A percentile compares a stretch with the other conserved stretches of the same genome.
Conservation (phyloP, 2,797 vertebrate genomes). For the Yasuhikotakia modesta region DNA sequence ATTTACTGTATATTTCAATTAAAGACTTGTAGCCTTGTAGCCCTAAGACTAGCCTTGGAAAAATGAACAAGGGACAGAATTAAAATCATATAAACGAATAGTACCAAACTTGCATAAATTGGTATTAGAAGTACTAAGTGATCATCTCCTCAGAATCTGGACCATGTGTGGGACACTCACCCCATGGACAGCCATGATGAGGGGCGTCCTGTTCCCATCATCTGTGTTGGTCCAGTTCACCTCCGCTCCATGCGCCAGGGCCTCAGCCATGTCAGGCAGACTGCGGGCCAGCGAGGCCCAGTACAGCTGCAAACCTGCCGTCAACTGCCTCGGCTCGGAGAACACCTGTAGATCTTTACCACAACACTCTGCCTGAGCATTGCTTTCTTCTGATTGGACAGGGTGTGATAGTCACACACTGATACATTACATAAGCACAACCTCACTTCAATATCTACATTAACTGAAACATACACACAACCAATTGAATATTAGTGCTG, state of each 20-base stretch:
- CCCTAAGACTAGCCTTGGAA: too few species aligned
- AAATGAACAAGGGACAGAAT: too few species aligned
- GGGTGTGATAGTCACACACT: not conserved
- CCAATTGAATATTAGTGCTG: too few species aligned
- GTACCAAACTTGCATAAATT: too few species aligned
- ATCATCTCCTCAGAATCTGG: not conserved
- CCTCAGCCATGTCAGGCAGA: slow-evolving; percentile 94
- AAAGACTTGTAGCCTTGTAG: too few species aligned
- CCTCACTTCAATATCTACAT: not conserved
- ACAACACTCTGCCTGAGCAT: slow-evolving; percentile 41
- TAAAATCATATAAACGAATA: too few species aligned
- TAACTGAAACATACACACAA: too few species aligned
- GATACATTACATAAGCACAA: not conserved
- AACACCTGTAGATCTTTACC: slow-evolving; percentile 77
- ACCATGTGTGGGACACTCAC: slow-evolving; percentile 69
- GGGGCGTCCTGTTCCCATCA: slow-evolving; percentile 88
- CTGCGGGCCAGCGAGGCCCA: slow-evolving; percentile 88
- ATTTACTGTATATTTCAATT: too few species aligned
- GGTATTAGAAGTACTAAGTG: too few species aligned
- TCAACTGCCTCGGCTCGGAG: slow-evolving; percentile 80
- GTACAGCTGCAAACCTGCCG: slow-evolving; percentile 88
- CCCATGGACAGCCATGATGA: slow-evolving; percentile 96
- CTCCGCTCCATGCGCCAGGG: slow-evolving; percentile 90
- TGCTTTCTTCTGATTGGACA: slow-evolving; percentile 55
- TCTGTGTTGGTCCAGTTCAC: slow-evolving; percentile 93